Conservation (phyloP, 2,113 vertebrate genomes). For the Butastur rufipennis region DNA sequence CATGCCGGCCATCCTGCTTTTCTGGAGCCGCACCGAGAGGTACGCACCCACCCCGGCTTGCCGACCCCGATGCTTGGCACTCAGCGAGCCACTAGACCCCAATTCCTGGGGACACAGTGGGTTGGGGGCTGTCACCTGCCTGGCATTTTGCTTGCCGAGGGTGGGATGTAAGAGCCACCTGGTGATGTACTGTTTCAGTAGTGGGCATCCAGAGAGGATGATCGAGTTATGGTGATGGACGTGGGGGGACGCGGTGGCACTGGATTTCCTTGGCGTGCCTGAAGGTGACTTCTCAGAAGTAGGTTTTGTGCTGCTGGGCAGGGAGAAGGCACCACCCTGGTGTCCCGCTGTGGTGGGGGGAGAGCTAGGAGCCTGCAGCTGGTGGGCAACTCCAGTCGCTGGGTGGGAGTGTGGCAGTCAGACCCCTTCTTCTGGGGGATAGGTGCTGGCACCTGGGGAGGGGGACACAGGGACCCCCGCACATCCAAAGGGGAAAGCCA, state of each 20-base stretch:
- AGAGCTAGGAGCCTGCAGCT: background rate
- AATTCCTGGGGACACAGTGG: background rate
- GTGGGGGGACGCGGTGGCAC: background rate
- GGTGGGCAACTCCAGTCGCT: background rate
- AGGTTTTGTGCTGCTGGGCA: background rate
- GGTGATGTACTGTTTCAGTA: background rate
- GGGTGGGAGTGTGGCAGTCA: background rate
- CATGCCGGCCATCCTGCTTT: conserved; percentile 6
- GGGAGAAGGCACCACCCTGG: background rate
- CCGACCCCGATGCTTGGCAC: background rate
- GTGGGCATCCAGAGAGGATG: background rate
- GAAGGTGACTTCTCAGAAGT: background rate
- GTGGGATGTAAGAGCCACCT: background rate
- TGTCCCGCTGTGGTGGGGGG: background rate
- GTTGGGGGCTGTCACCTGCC: background rate
- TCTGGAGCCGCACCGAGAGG: conserved; percentile 2
- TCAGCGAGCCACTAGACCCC: background rate
- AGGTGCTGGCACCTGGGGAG: background rate
- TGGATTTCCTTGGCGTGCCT: background rate
- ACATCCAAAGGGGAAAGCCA: background rate
- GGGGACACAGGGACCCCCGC: background rate
- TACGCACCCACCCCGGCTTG: background rate
- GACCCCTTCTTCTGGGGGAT: background rate
- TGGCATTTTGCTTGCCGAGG: background rate
- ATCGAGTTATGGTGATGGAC: background rate